Percentiles rank a stretch among this genome's conserved stretches.
phyloP scores from a whole-genome alignment of 2,888 invertebrate genomes.

The Gasteruption jaculator region DNA sequence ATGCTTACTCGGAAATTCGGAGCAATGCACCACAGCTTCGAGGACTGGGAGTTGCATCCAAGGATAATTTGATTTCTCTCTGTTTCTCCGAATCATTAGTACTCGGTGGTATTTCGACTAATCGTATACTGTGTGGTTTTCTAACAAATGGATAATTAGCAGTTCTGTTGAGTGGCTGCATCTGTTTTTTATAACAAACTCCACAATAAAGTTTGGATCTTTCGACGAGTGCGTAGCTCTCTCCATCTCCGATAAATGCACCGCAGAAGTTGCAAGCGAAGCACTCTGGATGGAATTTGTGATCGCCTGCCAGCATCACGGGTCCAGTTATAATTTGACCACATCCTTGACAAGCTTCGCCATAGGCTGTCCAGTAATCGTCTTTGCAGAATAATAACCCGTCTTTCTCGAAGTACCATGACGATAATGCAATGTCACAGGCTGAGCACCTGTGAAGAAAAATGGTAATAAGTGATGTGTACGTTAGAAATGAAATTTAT shows the following conservation, averaged over 20 bases:
- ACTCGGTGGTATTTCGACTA: slow-evolving; percentile 73
- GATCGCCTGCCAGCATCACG: slow-evolving; percentile 91
- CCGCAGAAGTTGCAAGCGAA: slow-evolving; percentile 82
- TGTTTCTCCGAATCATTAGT: slow-evolving; percentile 54
- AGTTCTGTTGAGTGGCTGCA: slow-evolving; percentile 60
- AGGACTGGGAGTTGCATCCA: slow-evolving; percentile 55
- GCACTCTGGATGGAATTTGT: slow-evolving; percentile 95
- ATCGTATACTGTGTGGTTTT: slow-evolving; percentile 76
- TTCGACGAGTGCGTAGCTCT: slow-evolving; percentile 89
- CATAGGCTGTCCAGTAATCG: slow-evolving; percentile 85
- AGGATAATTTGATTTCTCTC: slow-evolving; percentile 62
- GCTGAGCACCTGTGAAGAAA: slow-evolving; percentile 84
- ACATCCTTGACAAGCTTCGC: slow-evolving; percentile 87
- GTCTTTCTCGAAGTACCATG: slow-evolving; percentile 92
- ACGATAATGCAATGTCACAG: slow-evolving; percentile 77
- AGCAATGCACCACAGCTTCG: slow-evolving; percentile 56
- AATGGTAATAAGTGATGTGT: slow-evolving; percentile 15
- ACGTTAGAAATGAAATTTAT: not conserved
- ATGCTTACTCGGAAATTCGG: slow-evolving; percentile 67
- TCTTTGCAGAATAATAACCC: slow-evolving; percentile 83
- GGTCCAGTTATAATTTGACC: slow-evolving; percentile 82
- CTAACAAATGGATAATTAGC: slow-evolving; percentile 54
- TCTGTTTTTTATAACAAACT: slow-evolving; percentile 69
- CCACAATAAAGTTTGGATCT: slow-evolving; percentile 84
- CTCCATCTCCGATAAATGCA: slow-evolving; percentile 85